Conservation (phyloP, 2,888 invertebrate genomes). For the Epinotia ramella region DNA sequence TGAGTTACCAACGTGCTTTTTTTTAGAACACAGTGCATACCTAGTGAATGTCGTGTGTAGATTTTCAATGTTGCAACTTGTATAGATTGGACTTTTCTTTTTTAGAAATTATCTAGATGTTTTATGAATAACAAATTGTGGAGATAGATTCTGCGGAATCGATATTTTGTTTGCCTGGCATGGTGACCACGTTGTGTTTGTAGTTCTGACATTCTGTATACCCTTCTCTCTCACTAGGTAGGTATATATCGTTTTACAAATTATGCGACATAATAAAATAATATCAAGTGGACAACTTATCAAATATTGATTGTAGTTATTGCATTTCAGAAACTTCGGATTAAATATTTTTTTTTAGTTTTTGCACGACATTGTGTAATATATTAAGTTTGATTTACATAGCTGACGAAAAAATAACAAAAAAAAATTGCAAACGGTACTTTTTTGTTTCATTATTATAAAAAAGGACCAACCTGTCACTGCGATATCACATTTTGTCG, state of each 20-base stretch:
- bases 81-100: conserved; percentile 44
- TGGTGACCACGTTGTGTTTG: conserved; percentile 44
- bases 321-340: neutral
- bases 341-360: neutral
- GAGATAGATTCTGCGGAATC: conserved; percentile 33
- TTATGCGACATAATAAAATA: conserved; percentile 17
- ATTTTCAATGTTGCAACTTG: conserved; percentile 34
- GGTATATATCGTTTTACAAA: neutral
- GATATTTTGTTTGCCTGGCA: conserved; percentile 41
- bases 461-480: neutral
- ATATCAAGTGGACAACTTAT: conserved; percentile 54
- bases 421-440: neutral
- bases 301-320: neutral
- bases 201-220: neutral
- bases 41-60: conserved; percentile 67
- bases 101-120: conserved; percentile 34
- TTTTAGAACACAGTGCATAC: conserved; percentile 55
- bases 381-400: neutral
- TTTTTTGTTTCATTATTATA: neutral
- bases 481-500: too few relatives aligned
- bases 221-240: neutral
- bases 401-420: neutral
- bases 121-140: conserved; percentile 9
- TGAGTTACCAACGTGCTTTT: conserved; percentile 59
- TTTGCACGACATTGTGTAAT: neutral